phyloP scores from a whole-genome alignment of 2,888 invertebrate species.

The Rhagium mordax region DNA sequence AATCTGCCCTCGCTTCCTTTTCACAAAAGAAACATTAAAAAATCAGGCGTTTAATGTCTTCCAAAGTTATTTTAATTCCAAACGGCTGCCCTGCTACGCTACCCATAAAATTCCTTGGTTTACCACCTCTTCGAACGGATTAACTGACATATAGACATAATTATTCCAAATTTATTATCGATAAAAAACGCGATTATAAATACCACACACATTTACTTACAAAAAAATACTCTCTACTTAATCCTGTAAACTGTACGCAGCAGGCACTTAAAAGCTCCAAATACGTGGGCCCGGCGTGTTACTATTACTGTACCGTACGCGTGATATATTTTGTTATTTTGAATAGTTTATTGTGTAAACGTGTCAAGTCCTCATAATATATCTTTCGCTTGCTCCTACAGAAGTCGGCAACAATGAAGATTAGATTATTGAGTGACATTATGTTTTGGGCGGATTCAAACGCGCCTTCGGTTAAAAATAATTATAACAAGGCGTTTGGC shows the following conservation, averaged over 20 bases:
- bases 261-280: background rate
- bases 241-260: conserved; percentile 2
- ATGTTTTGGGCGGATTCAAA: background rate
- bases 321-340: conserved; percentile 20
- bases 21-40: too few relatives aligned
- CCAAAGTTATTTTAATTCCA: background rate
- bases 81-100: background rate
- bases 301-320: background rate
- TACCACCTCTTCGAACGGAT: conserved; percentile 1
- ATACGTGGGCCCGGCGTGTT: background rate
- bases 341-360: conserved; percentile 19
- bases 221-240: background rate
- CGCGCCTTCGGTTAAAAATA: background rate
- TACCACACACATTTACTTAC: conserved; percentile 26
- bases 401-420: conserved; percentile 36
- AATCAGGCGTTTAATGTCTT: background rate
- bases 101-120: conserved; percentile 5
- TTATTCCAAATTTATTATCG: conserved; percentile 24
- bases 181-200: conserved; percentile 16
- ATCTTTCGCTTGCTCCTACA: conserved; percentile 36
- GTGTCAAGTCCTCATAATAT: conserved; percentile 29
- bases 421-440: conserved; percentile 34
- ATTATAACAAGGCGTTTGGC: background rate
- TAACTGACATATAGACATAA: conserved; percentile 7
- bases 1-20: too few relatives aligned